These are phyloP conservation scores for Limanda limanda DNA, from an alignment of 2,113 vertebrate genomes.

Conservation along the genomic window DNA sequence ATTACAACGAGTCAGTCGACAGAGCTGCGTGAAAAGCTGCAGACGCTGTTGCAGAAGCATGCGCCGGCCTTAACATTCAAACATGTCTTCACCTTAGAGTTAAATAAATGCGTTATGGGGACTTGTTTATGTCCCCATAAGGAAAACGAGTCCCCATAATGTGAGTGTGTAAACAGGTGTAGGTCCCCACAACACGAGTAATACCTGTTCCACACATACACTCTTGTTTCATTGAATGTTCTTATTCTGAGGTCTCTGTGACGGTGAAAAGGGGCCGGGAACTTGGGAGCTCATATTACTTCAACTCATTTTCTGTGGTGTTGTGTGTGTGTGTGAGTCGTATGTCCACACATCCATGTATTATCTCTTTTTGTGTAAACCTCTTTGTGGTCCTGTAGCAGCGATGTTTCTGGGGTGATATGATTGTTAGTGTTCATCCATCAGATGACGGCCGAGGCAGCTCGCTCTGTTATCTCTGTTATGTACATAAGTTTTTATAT, in stretches of 20 bases:
- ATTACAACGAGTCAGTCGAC: too few species aligned
- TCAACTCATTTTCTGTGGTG: neutral
- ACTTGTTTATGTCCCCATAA: neutral
- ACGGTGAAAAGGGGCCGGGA: conserved; percentile 6
- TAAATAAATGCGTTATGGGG: too few species aligned
- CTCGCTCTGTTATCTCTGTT: too few species aligned
- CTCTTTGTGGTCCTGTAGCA: neutral
- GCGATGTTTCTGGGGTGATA: neutral
- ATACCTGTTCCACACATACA: neutral
- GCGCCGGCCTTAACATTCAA: too few species aligned
- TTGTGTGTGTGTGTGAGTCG: neutral
- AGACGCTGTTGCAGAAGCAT: too few species aligned
- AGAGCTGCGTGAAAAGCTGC: too few species aligned
- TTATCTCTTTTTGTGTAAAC: neutral
- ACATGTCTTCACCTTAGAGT: neutral
- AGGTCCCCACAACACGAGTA: neutral
- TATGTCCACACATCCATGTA: neutral
- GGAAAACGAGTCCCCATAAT: neutral
- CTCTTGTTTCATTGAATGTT: conserved; percentile 42
- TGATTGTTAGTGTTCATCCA: neutral
- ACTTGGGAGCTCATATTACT: conserved; percentile 23
- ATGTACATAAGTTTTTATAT: neutral
- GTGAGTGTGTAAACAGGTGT: neutral
- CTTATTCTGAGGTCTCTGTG: conserved; percentile 39
- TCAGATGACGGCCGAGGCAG: too few species aligned